These are phyloP conservation scores for Poeciliopsis gracilis DNA, from an alignment of 2,797 vertebrate species.

Conservation along the genomic window DNA sequence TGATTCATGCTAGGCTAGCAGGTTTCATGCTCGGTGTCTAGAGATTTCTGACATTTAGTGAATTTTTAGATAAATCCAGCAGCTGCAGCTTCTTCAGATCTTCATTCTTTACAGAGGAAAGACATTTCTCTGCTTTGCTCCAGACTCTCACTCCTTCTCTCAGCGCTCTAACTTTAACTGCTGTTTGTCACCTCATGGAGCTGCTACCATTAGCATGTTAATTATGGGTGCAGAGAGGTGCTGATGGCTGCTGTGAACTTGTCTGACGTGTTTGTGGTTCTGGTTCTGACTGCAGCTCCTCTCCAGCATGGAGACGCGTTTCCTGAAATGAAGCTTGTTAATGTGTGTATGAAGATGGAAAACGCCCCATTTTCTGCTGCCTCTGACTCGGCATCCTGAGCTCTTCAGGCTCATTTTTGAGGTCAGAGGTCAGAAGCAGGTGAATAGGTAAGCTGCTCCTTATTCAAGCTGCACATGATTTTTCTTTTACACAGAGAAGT, in stretches of 20 bases:
- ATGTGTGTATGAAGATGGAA: neutral
- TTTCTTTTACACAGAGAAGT: no score
- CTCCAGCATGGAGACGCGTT: conserved; percentile 7
- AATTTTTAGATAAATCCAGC: neutral
- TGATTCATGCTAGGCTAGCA: no score
- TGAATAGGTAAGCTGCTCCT: neutral
- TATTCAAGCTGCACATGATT: no score
- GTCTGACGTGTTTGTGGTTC: conserved; percentile 17
- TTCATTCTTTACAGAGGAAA: neutral
- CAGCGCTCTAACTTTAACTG: conserved; percentile 13
- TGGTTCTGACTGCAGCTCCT: neutral
- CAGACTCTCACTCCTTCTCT: neutral
- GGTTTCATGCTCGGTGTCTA: no score
- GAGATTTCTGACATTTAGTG: no score
- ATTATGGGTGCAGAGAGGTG: conserved; percentile 51
- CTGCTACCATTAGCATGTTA: conserved; percentile 27
- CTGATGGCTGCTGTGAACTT: conserved; percentile 54
- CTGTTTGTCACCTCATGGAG: conserved; percentile 32
- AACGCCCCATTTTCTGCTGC: neutral
- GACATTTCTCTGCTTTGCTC: neutral
- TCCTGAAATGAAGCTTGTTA: neutral
- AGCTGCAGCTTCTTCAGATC: neutral
- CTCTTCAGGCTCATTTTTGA: no score
- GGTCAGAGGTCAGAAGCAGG: neutral
- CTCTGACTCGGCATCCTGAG: neutral